Evolutionary conservation across 2,113 vertebrate species (phyloP).

Genomic region (Ivindomyrus marchei): DNA sequence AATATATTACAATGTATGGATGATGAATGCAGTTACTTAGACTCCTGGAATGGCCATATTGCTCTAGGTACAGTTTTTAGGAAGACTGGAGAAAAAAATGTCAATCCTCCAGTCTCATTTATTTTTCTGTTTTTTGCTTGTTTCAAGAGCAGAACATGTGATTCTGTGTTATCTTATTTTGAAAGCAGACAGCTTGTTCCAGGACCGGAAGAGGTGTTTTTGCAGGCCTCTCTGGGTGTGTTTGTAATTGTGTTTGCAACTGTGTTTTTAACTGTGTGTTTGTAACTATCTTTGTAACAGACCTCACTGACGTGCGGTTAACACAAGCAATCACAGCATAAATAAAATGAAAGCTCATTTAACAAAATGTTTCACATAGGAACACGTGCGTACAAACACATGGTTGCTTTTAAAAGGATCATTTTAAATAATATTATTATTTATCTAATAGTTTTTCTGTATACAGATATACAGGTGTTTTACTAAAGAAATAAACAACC

Average conservation of each 20-base stretch:
- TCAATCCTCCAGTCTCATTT: not conserved
- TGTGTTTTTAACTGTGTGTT: not conserved
- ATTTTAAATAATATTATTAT: not conserved
- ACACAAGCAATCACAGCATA: not conserved
- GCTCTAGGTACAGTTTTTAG: not conserved
- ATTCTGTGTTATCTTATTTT: not conserved
- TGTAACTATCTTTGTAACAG: not conserved
- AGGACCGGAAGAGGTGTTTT: not conserved
- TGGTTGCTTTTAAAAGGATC: not conserved
- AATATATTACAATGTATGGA: slow-evolving; percentile 28
- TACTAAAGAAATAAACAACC: not conserved
- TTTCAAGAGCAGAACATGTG: not conserved
- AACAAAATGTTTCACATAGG: not conserved
- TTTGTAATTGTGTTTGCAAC: not conserved
- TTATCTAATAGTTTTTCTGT: not conserved
- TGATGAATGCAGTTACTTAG: slow-evolving; percentile 11
- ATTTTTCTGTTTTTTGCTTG: not conserved
- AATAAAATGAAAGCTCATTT: not conserved
- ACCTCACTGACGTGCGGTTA: not conserved
- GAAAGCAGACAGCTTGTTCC: not conserved
- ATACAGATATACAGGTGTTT: not conserved
- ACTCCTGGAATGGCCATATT: slow-evolving; percentile 4
- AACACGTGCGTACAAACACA: not conserved
- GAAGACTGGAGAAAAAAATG: not conserved
- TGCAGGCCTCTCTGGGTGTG: not conserved